phyloP scores from a whole-genome alignment of 2,113 vertebrate species.

The Trogon melanurus region DNA sequence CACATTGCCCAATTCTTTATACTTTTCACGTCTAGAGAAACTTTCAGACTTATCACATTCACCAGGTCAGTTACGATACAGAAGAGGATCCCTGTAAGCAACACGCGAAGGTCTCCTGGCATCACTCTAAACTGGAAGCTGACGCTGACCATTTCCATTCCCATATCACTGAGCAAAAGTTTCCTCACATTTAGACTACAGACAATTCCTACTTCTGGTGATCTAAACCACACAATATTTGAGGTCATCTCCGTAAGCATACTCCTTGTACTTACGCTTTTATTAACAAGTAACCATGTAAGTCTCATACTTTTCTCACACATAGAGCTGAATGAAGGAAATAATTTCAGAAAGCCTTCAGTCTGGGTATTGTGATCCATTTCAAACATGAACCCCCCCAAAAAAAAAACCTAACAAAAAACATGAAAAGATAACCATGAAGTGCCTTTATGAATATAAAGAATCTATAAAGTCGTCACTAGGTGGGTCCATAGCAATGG shows the following conservation, averaged over 20 bases:
- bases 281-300: not conserved
- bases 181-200: not conserved
- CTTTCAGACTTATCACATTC: not conserved
- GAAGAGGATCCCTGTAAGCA: not conserved
- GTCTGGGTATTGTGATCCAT: not conserved
- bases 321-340: not conserved
- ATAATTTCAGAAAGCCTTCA: not conserved
- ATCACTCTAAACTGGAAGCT: not conserved
- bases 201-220: not conserved
- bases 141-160: not conserved
- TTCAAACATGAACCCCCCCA: not conserved
- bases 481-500: constrained; percentile 75
- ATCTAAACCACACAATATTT: not conserved
- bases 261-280: not conserved
- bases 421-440: not conserved
- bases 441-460: constrained; percentile 43
- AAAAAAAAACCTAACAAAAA: constrained; percentile 22
- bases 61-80: not conserved
- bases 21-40: not conserved
- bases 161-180: not conserved
- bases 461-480: constrained; percentile 73
- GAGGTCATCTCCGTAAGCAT: not conserved
- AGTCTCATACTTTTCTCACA: not conserved
- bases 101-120: not conserved
- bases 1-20: not conserved